A percentile compares a stretch with the other conserved stretches of the same genome.
Evolutionary conservation across 2,113 vertebrate genomes (phyloP).

Genomic region (Barbus barbus): DNA sequence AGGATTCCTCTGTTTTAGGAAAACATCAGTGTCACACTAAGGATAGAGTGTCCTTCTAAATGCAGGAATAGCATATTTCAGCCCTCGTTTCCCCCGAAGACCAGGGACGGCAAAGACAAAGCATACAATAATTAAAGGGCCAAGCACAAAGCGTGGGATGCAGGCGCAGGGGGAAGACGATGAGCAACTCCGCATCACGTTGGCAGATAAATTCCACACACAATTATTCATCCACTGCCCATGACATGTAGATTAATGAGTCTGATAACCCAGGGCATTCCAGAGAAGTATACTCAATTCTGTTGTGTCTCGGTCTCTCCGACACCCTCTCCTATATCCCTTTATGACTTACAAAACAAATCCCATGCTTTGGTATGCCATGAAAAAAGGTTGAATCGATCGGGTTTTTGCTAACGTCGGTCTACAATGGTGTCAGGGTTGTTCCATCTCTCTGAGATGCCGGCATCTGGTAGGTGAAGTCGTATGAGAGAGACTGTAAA

Average conservation of each 20-base stretch:
- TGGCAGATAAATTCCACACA: conserved; percentile 98
- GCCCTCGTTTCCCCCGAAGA: conserved; percentile 71
- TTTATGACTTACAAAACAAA: conserved; percentile 58
- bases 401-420: conserved; percentile 65
- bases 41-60: conserved; percentile 77
- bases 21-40: conserved; percentile 69
- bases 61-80: conserved; percentile 77
- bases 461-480: background rate
- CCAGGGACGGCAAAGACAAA: conserved; percentile 85
- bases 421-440: conserved; percentile 65
- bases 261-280: conserved; percentile 97
- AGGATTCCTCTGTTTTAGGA: background rate
- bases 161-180: conserved; percentile 80
- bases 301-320: conserved; percentile 77
- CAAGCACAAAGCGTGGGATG: conserved; percentile 79
- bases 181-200: conserved; percentile 88
- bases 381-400: conserved; percentile 72
- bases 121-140: conserved; percentile 90
- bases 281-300: conserved; percentile 87
- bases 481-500: background rate
- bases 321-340: conserved; percentile 59
- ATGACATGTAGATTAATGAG: conserved; percentile 99
- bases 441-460: conserved; percentile 2
- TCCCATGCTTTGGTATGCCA: conserved; percentile 67
- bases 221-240: conserved; percentile 99